phyloP scores from a whole-genome alignment of 2,888 invertebrate genomes.

The Microctonus aethiopoides region DNA sequence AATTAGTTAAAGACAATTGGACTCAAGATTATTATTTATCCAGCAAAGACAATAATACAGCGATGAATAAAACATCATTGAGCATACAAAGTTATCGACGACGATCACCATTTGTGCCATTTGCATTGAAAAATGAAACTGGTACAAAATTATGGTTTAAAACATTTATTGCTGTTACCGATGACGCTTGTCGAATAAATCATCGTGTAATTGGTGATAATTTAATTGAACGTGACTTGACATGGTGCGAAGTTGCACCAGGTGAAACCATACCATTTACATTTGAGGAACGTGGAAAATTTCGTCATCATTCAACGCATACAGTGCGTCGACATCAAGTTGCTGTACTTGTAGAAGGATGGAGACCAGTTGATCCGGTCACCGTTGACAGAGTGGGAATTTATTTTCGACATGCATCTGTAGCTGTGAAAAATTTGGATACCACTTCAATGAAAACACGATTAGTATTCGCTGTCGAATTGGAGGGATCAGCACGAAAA shows the following conservation, averaged over 20 bases:
- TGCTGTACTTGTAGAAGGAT: conserved; percentile 88
- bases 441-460: conserved; percentile 71
- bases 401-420: conserved; percentile 81
- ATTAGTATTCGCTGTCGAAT: conserved; percentile 89
- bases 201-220: conserved; percentile 60
- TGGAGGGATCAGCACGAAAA: conserved; percentile 95
- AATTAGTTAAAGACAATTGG: conserved; percentile 87
- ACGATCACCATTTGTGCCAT: conserved; percentile 93
- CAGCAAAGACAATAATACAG: conserved; percentile 49
- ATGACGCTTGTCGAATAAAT: conserved; percentile 64
- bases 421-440: conserved; percentile 46
- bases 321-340: conserved; percentile 87
- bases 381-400: conserved; percentile 96
- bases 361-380: conserved; percentile 87
- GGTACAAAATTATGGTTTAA: conserved; percentile 89
- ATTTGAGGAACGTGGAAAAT: conserved; percentile 82
- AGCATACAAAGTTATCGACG: conserved; percentile 74
- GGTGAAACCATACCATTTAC: conserved; percentile 87
- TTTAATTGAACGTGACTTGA: conserved; percentile 66
- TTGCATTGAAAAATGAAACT: conserved; percentile 91
- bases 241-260: conserved; percentile 80
- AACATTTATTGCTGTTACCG: conserved; percentile 80
- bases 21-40: conserved; percentile 79
- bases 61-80: conserved; percentile 6
- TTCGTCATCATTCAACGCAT: conserved; percentile 79